These are phyloP conservation scores for Manduca sexta DNA, from an alignment of 1,140 invertebrate species.

Conservation along the genomic window DNA sequence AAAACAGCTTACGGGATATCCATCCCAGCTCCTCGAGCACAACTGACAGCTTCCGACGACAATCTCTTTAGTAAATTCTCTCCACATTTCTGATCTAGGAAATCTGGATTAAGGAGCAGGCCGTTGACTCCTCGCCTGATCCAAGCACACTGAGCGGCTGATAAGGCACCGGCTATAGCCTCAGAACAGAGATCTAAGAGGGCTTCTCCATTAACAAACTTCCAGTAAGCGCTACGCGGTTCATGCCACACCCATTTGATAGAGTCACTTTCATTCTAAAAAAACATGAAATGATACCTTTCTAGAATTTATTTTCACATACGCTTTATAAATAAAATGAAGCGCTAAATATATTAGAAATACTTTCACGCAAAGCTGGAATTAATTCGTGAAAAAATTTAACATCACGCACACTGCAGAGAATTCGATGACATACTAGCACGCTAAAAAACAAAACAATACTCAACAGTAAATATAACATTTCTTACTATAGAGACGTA, in stretches of 20 bases:
- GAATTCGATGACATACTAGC: too few relatives aligned
- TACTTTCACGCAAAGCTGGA: too few relatives aligned
- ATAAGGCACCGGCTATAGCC: conserved; percentile 27
- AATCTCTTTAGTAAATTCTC: conserved; percentile 39
- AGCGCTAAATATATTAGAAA: too few relatives aligned
- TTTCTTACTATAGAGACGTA: too few relatives aligned
- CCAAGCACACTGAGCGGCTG: conserved; percentile 47
- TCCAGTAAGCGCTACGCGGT: conserved; percentile 35
- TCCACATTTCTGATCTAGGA: conserved; percentile 32
- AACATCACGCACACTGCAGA: too few relatives aligned
- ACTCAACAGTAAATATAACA: too few relatives aligned
- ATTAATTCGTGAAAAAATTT: too few relatives aligned
- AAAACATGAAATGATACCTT: too few relatives aligned
- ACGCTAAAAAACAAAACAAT: too few relatives aligned
- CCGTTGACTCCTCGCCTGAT: conserved; percentile 42
- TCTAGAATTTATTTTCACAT: too few relatives aligned
- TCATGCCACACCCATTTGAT: conserved; percentile 43
- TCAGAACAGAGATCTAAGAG: conserved; percentile 53
- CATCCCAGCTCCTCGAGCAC: conserved; percentile 33
- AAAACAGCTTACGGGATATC: conserved; percentile 42
- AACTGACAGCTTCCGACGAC: conserved; percentile 33
- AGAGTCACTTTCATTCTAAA: conserved; percentile 7
- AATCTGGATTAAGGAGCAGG: conserved; percentile 44
- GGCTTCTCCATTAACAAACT: conserved; percentile 29
- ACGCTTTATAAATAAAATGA: too few relatives aligned